A percentile compares a stretch with the other conserved stretches of the same genome.
Evolutionary conservation across 2,113 vertebrate genomes (phyloP).

Genomic region (Pomatostomus ruficeps): DNA sequence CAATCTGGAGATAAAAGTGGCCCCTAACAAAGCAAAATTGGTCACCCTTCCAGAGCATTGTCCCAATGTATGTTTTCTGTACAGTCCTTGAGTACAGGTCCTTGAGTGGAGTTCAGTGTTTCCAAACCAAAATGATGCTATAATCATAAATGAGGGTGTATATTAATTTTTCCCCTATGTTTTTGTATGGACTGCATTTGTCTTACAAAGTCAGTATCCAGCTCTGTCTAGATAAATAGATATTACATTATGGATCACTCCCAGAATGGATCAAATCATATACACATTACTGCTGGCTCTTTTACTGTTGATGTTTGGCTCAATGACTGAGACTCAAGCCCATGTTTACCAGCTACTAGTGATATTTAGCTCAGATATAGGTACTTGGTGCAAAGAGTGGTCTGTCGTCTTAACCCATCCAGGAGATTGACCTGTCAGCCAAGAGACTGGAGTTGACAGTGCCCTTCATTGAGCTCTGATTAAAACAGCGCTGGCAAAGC

Average conservation of each 20-base stretch:
- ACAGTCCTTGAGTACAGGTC: not conserved
- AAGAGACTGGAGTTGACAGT: not conserved
- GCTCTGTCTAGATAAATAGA: not conserved
- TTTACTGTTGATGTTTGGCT: not conserved
- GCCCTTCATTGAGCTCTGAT: constrained; percentile 12
- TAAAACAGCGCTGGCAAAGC: constrained; percentile 27
- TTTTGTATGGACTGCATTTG: not conserved
- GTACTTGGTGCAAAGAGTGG: not conserved
- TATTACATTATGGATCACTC: not conserved
- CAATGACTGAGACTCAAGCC: not conserved
- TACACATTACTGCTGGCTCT: not conserved
- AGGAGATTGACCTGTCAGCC: not conserved
- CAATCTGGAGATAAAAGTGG: not conserved
- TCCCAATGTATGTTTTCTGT: not conserved
- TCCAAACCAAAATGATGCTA: not conserved
- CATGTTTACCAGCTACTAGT: not conserved
- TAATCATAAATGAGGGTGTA: not conserved
- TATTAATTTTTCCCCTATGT: not conserved
- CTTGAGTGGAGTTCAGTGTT: not conserved
- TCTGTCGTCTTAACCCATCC: not conserved
- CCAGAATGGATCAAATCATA: not conserved
- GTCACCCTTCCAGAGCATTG: not conserved
- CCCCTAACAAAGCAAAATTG: not conserved
- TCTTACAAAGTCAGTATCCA: not conserved
- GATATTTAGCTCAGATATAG: not conserved